These are phyloP conservation scores for Acropternis orthonyx DNA, from an alignment of 2,797 vertebrate species.

Conservation along the genomic window DNA sequence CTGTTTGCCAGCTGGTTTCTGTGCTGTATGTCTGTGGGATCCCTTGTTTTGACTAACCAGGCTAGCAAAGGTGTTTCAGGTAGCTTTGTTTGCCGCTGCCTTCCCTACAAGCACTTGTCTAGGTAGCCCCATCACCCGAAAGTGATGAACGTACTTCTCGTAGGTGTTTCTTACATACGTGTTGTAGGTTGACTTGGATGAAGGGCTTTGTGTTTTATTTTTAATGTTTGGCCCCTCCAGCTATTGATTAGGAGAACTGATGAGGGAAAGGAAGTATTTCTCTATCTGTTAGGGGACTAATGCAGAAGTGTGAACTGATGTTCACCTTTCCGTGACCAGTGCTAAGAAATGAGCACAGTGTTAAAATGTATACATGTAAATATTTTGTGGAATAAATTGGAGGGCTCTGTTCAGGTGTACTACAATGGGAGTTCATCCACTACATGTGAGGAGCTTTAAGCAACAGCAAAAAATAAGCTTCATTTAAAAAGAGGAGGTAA, in stretches of 20 bases:
- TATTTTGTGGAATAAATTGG: neutral
- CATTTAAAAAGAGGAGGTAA: neutral
- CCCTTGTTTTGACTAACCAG: neutral
- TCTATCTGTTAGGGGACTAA: neutral
- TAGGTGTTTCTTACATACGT: neutral
- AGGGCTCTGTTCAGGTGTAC: neutral
- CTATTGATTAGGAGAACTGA: neutral
- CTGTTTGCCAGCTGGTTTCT: neutral
- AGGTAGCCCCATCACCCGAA: neutral
- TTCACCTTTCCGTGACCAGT: neutral
- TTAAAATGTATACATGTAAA: neutral
- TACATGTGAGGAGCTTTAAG: neutral
- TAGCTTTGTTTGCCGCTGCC: neutral
- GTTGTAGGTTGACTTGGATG: neutral
- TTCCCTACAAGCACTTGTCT: neutral
- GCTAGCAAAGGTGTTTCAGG: neutral
- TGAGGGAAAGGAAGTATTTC: neutral
- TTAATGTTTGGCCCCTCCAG: neutral
- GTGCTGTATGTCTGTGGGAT: neutral
- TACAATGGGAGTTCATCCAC: neutral
- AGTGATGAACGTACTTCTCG: accelerated
- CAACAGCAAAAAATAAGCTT: neutral
- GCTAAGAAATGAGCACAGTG: neutral
- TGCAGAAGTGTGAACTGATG: neutral
- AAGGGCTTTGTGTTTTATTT: neutral